Evolutionary conservation across 2,888 invertebrate genomes (phyloP), one percentile per base, ranked within the genome.

Genomic region (Cryptocheilus praepositus): DNA sequence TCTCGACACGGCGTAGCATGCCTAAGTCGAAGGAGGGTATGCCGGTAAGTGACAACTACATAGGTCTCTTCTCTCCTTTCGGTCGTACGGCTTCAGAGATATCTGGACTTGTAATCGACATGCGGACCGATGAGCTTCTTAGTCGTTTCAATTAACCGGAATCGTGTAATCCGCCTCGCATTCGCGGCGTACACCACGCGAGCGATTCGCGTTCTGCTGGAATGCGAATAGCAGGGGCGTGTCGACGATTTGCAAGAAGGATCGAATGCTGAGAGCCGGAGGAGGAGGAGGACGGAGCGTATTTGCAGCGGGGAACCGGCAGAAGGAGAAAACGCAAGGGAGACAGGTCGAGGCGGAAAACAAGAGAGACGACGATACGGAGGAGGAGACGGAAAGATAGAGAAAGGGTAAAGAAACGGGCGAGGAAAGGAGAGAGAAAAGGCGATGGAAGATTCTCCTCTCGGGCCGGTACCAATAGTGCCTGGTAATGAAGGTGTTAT

Each of bases 401-500:
- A 22, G 45, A 44, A 13, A 36, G 49, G n/a, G 36, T n/a, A 21
- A 54, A 28, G 54, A 45, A 52, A 61, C 43, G n/a, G n/a, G n/a
- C n/a, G n/a, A 52, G 58, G 59, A 15, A 54, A 49, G 22, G 54
- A 55, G 70, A 67, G 67, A 67, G 49, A n/a, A 49, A 49, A 64
- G 54, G 22, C 59, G 73, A 74, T 70, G 76, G 73, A 76, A 64
- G 80, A 76, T 71, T 67, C 74, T 69, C 67, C 55, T 59, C 67
- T 71, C 68, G 74, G 70, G 76, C 69, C 57, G 70, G 57, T 79
- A 69, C 69, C 76, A 68, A 73, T 76, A 76, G 80, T 72, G 71
- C 73, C 73, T 80, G 76, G 82, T 87, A 86, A 88, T 87, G 83
- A 85, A 87, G 85, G 86, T 83, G 84, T 87, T 87, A 86, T 87